These are phyloP conservation scores for Tortricodes alternella DNA, from an alignment of 2,888 invertebrate species.

Conservation along the genomic window DNA sequence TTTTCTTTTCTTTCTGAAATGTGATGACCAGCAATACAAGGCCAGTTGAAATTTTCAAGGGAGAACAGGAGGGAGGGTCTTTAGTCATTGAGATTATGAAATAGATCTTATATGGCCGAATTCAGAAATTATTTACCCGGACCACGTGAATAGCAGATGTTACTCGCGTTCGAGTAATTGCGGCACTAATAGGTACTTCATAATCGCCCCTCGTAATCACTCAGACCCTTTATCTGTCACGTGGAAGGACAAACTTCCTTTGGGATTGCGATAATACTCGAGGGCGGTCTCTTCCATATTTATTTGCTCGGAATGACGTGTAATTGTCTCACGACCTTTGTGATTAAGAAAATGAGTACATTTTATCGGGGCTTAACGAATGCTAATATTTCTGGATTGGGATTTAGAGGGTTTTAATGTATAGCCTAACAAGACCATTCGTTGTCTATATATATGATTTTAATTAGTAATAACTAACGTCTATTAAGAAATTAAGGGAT, in stretches of 20 bases:
- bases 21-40: no score
- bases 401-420: neutral
- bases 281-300: conserved; percentile 17
- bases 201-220: conserved; percentile 24
- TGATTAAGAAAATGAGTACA: conserved; percentile 7
- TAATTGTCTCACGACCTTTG: conserved; percentile 24
- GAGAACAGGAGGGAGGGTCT: no score
- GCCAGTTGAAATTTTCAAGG: no score
- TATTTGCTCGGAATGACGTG: conserved; percentile 13
- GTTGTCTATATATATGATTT: no score
- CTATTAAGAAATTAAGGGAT: no score
- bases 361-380: neutral
- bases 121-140: no score
- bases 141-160: neutral
- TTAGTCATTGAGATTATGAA: no score
- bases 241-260: conserved; percentile 16
- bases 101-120: no score
- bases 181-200: conserved; percentile 22
- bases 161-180: conserved; percentile 6
- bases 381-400: neutral
- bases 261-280: conserved; percentile 15
- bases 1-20: no score
- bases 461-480: no score
- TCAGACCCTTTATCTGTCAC: conserved; percentile 16
- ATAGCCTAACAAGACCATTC: neutral